phyloP scores from a whole-genome alignment of 1,140 invertebrate species.

The Magallana gigas region DNA sequence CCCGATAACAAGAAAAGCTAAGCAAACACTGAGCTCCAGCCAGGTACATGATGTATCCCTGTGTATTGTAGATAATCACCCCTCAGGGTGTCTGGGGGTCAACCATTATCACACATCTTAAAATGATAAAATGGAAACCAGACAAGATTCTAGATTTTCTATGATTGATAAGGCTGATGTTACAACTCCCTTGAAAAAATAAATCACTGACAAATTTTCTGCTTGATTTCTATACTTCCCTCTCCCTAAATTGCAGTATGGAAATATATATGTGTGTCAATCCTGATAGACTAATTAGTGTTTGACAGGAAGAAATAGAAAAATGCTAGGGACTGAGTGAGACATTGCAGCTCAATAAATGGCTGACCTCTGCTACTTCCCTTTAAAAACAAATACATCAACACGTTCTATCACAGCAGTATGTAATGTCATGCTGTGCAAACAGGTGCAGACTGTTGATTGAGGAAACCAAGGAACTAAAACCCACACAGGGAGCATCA shows the following conservation, averaged over 20 bases:
- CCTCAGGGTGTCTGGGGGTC: not conserved
- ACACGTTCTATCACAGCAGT: not conserved
- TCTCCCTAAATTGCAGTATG: too few relatives aligned
- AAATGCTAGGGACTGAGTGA: too few relatives aligned
- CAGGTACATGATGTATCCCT: not conserved
- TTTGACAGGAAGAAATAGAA: too few relatives aligned
- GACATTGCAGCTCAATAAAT: too few relatives aligned
- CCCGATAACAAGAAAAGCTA: constrained; percentile 7
- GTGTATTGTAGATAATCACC: not conserved
- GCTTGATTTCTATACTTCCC: too few relatives aligned
- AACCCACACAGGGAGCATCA: constrained; percentile 8
- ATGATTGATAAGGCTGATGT: not conserved
- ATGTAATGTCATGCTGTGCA: constrained; percentile 11
- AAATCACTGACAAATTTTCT: too few relatives aligned
- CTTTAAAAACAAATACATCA: constrained; percentile 14
- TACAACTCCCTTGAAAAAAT: not conserved
- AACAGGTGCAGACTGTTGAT: not conserved
- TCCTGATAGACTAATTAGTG: too few relatives aligned
- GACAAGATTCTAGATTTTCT: not conserved
- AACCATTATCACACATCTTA: not conserved
- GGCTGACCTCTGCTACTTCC: not conserved
- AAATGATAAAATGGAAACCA: not conserved
- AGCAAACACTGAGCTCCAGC: not conserved
- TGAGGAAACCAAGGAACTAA: not conserved
- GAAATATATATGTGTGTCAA: too few relatives aligned